Evolutionary conservation across 2,797 vertebrate species (phyloP).

Genomic region (Sternarchorhynchus goeldii): DNA sequence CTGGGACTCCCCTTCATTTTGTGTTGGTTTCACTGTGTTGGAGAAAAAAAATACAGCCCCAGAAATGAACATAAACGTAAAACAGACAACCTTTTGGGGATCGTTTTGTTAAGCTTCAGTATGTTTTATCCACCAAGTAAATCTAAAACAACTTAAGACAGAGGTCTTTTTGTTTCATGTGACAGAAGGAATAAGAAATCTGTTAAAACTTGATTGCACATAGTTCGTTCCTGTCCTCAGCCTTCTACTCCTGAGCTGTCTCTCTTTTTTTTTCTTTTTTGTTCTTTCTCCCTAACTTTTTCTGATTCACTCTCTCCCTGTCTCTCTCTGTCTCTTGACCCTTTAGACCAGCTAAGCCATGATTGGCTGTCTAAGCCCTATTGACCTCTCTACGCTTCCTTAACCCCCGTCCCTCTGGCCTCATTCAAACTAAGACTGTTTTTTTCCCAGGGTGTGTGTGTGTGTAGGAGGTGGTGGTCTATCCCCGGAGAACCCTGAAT

Average conservation of each 20-base stretch:
- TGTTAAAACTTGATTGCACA: no score
- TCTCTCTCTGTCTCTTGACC: background rate
- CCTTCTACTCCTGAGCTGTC: background rate
- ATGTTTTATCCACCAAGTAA: background rate
- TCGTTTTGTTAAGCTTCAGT: no score
- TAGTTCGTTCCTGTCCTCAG: no score
- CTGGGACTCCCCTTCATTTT: no score
- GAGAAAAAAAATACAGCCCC: no score
- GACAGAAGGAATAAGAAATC: no score
- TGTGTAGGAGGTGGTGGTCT: constrained; percentile 11
- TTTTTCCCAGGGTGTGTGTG: constrained; percentile 24
- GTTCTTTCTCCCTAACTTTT: background rate
- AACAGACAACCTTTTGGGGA: no score
- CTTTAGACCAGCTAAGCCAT: background rate
- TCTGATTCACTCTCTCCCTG: background rate
- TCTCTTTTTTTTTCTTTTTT: background rate
- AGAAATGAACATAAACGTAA: no score
- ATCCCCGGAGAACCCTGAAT: constrained; percentile 25
- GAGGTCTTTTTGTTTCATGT: background rate
- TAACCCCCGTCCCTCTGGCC: constrained; percentile 32
- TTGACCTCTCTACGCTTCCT: constrained; percentile 11
- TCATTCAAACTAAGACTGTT: constrained; percentile 32
- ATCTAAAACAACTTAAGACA: background rate
- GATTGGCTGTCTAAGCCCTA: constrained; percentile 8
- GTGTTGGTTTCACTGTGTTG: no score